phyloP scores from a whole-genome alignment of 1,140 invertebrate species.

The Trypoxylus dichotomus region DNA sequence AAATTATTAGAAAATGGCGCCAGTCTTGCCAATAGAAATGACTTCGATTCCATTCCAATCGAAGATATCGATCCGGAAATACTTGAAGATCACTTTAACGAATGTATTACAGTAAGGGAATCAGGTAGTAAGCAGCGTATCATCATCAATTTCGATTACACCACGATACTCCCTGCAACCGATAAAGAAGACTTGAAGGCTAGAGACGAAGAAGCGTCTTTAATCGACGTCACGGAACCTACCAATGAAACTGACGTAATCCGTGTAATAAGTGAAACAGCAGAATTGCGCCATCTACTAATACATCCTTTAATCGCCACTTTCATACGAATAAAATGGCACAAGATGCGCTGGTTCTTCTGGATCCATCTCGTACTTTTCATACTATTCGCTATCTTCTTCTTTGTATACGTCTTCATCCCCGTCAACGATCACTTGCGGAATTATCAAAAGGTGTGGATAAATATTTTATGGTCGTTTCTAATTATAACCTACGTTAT shows the following conservation, averaged over 20 bases:
- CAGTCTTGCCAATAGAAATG: slow-evolving; percentile 69
- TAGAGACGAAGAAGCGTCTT: neutral
- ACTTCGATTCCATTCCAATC: slow-evolving; percentile 68
- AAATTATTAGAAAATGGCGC: slow-evolving; percentile 68
- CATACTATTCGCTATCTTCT: neutral
- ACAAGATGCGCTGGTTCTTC: slow-evolving; percentile 8
- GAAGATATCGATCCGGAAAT: slow-evolving; percentile 67
- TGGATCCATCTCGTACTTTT: neutral
- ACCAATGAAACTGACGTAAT: neutral
- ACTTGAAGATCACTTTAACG: slow-evolving; percentile 70
- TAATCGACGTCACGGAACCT: neutral
- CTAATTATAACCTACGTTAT: slow-evolving; percentile 9
- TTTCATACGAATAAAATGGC: neutral
- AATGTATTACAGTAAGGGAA: slow-evolving; percentile 54
- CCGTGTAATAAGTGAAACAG: neutral
- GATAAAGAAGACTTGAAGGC: neutral
- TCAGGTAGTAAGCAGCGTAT: neutral
- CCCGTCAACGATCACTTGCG: neutral
- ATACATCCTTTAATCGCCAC: slow-evolving; percentile 9
- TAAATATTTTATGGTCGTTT: neutral
- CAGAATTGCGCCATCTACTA: neutral
- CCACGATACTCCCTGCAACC: neutral
- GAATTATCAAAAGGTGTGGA: neutral
- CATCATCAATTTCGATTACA: neutral
- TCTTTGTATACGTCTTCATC: neutral